These are phyloP conservation scores for Drosophila murphyi DNA, from an alignment of 1,140 invertebrate species.

Conservation along the genomic window DNA sequence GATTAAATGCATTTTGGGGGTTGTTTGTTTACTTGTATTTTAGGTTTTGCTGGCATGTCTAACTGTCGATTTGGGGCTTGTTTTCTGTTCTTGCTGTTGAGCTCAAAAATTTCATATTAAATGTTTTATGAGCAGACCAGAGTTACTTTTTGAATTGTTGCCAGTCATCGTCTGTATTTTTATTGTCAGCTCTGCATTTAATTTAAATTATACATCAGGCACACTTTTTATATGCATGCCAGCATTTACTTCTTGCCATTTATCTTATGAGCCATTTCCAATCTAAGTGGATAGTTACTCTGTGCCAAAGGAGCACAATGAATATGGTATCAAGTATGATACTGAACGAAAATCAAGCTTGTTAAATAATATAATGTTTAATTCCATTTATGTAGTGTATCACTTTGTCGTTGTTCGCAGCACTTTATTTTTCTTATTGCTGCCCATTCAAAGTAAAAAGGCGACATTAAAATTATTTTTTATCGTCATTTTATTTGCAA, in stretches of 20 bases:
- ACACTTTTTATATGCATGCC: constrained; percentile 60
- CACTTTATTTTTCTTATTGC: background rate
- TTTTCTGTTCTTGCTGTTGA: constrained; percentile 2
- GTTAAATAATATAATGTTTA: too few species aligned
- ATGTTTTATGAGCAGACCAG: constrained; percentile 69
- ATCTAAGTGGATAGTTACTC: constrained; percentile 29
- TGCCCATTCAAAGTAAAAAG: constrained; percentile 58
- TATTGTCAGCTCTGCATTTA: constrained; percentile 78
- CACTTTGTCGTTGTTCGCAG: background rate
- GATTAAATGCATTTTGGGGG: constrained; percentile 73
- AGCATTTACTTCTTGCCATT: constrained; percentile 32
- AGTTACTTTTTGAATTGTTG: constrained; percentile 61
- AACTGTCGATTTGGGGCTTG: constrained; percentile 43
- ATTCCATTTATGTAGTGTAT: constrained; percentile 21
- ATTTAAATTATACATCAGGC: constrained; percentile 76
- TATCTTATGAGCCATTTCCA: constrained; percentile 21
- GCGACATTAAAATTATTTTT: constrained; percentile 74
- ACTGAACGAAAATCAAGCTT: background rate
- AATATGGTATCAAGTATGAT: background rate
- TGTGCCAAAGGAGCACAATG: background rate
- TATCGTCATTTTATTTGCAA: constrained; percentile 70
- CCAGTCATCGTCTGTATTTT: constrained; percentile 57
- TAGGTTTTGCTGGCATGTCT: constrained; percentile 33
- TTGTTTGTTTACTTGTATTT: constrained; percentile 54
- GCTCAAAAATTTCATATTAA: constrained; percentile 68